Evolutionary conservation across 2,797 vertebrate genomes (phyloP).

Genomic region (Acrocephalus scirpaceus): DNA sequence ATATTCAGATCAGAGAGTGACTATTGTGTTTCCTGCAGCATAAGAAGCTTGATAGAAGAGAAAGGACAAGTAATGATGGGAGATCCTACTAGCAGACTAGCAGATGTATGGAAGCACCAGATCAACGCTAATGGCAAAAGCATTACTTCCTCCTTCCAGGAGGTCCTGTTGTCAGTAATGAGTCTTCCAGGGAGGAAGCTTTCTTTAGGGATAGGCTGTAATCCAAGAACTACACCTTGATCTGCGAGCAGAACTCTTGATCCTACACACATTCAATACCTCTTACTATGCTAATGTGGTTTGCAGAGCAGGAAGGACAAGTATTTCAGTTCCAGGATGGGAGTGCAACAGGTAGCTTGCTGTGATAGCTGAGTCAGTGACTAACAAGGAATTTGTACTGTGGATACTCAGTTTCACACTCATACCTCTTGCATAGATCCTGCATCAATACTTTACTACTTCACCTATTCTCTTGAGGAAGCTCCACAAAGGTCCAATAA

Average conservation of each 20-base stretch:
- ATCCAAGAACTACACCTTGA: constrained; percentile 44
- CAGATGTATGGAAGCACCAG: neutral
- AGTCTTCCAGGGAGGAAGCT: neutral
- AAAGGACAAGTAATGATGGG: neutral
- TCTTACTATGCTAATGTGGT: neutral
- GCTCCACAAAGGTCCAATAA: neutral
- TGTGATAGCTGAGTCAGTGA: neutral
- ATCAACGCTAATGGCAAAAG: neutral
- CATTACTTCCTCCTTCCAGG: neutral
- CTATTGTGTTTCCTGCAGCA: neutral
- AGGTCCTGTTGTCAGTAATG: neutral
- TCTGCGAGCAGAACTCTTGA: neutral
- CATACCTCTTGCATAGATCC: neutral
- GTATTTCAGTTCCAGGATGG: constrained; percentile 29
- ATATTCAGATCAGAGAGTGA: neutral
- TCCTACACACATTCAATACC: constrained; percentile 4
- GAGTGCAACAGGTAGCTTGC: neutral
- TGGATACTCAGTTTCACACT: neutral
- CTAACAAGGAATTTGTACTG: neutral
- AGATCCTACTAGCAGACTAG: neutral
- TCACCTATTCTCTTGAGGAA: neutral
- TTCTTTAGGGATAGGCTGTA: constrained; percentile 2
- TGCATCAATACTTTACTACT: neutral
- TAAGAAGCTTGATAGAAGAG: neutral
- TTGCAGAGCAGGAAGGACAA: constrained; percentile 53